Conservation (phyloP, 2,113 vertebrate species). For the Castor canadensis region DNA sequence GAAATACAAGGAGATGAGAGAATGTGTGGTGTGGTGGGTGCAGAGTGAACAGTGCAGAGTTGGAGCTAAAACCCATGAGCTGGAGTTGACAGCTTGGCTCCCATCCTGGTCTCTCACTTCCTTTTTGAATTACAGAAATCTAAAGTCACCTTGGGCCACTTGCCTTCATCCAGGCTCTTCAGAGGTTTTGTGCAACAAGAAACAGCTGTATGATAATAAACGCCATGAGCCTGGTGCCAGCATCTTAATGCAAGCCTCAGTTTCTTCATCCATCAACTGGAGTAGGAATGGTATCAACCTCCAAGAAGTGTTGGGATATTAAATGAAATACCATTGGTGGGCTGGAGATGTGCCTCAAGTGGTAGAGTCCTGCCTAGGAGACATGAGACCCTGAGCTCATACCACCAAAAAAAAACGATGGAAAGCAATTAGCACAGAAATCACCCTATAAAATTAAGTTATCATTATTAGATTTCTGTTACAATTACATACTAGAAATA, state of each 20-base stretch:
- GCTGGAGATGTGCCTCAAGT: too few species aligned
- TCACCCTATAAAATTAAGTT: background rate
- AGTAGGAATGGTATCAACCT: background rate
- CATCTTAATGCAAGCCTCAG: background rate
- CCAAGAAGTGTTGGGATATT: background rate
- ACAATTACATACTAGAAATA: background rate
- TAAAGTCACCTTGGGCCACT: background rate
- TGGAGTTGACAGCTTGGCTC: background rate
- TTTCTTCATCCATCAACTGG: background rate
- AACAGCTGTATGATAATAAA: background rate
- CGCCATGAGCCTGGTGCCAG: background rate
- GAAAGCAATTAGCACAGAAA: background rate
- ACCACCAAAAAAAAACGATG: too few species aligned
- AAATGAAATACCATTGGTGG: too few species aligned
- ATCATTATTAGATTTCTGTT: background rate
- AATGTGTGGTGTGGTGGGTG: rapidly evolving
- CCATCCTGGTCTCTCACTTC: background rate
- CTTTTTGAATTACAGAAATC: too few species aligned
- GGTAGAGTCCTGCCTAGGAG: too few species aligned
- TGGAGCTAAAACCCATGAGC: background rate
- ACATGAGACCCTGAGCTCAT: too few species aligned
- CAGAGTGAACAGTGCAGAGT: background rate
- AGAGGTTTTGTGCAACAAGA: background rate
- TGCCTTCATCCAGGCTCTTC: background rate
- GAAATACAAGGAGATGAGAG: background rate